Percentiles rank a stretch among this genome's conserved stretches.
These are phyloP conservation scores for Neoaliturus tenellus DNA, from an alignment of 2,888 invertebrate species.

Conservation along the genomic window DNA sequence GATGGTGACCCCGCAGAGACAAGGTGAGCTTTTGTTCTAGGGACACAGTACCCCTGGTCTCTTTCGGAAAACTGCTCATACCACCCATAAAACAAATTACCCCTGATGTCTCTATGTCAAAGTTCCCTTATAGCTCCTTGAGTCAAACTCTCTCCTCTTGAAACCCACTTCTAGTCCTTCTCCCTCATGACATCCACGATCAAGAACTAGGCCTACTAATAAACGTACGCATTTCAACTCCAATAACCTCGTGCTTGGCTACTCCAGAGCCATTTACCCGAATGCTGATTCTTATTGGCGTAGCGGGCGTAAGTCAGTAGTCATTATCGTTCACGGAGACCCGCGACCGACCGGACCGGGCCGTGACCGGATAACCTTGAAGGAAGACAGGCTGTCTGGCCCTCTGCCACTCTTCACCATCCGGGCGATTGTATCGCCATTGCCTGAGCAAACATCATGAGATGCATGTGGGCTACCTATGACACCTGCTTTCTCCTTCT, in stretches of 20 bases:
- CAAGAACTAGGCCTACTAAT: too few species aligned
- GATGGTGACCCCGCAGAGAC: too few species aligned
- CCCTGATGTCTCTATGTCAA: too few species aligned
- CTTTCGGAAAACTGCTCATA: too few species aligned
- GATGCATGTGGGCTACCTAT: neutral
- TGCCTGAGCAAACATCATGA: neutral
- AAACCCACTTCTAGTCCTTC: too few species aligned
- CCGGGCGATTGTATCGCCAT: neutral
- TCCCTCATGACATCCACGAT: too few species aligned
- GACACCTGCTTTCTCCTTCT: conserved; percentile 21
- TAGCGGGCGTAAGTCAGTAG: neutral
- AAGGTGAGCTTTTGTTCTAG: too few species aligned
- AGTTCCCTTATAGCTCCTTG: too few species aligned
- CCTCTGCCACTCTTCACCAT: neutral
- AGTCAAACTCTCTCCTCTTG: too few species aligned
- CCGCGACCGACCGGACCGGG: neutral
- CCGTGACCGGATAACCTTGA: neutral
- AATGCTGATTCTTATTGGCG: neutral
- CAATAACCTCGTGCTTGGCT: neutral
- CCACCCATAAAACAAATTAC: too few species aligned
- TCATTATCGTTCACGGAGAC: neutral
- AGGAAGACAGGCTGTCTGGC: conserved; percentile 17
- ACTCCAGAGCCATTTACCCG: neutral
- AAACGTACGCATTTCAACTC: neutral
- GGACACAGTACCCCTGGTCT: too few species aligned